Conservation (phyloP, 2,797 vertebrate genomes). For the Trematomus bernacchii region DNA sequence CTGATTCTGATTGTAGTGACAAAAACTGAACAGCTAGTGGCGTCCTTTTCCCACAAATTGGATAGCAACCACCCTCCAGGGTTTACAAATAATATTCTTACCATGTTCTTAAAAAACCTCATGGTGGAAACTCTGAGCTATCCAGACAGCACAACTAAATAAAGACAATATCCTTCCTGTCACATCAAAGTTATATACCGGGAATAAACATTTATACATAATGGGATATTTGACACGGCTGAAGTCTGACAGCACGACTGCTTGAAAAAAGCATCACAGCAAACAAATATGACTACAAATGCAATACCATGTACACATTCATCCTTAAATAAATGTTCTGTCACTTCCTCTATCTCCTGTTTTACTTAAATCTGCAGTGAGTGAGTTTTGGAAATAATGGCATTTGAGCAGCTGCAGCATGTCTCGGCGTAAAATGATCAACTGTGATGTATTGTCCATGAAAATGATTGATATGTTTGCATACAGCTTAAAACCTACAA, state of each 20-base stretch:
- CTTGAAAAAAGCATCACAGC: not conserved
- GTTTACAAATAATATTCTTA: not conserved
- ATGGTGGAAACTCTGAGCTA: not conserved
- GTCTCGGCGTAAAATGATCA: not conserved
- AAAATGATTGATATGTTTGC: not conserved
- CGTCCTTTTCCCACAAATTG: constrained; percentile 34
- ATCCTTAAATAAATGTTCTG: not conserved
- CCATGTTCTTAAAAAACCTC: not conserved
- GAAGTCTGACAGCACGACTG: not conserved
- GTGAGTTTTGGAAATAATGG: not conserved
- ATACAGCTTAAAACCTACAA: too few relatives aligned
- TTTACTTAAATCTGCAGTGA: not conserved
- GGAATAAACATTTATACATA: not conserved
- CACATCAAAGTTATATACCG: not conserved
- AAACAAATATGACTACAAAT: not conserved
- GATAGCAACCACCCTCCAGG: not conserved
- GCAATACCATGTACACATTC: not conserved
- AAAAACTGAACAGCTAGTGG: constrained; percentile 43
- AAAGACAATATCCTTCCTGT: not conserved
- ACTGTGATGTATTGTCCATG: not conserved
- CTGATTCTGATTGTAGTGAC: constrained; percentile 23
- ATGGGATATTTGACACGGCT: not conserved
- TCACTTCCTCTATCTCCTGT: not conserved
- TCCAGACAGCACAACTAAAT: not conserved
- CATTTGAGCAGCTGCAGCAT: not conserved